Percentiles rank a stretch among this genome's conserved stretches.
Conservation (phyloP, 1,140 invertebrate species). For the Globodera ellingtonae region DNA sequence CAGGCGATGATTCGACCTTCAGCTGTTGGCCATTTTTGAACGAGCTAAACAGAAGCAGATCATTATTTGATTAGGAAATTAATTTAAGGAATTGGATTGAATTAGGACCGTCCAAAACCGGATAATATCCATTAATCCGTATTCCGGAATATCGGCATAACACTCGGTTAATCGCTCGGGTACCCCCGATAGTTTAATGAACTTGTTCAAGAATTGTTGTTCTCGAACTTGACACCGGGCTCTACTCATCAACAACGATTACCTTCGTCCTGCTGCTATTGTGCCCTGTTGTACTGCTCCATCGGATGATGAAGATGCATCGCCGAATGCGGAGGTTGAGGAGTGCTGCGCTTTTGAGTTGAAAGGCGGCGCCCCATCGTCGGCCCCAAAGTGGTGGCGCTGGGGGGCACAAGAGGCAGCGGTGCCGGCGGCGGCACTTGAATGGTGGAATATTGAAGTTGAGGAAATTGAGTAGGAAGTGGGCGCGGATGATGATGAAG, state of each 20-base stretch:
- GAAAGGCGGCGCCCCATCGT: background rate
- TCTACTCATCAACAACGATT: too few relatives aligned
- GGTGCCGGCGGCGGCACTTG: slow-evolving; percentile 8
- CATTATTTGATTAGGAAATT: too few relatives aligned
- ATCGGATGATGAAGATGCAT: background rate
- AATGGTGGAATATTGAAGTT: slow-evolving; percentile 3
- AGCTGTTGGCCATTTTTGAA: background rate
- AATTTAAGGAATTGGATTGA: too few relatives aligned
- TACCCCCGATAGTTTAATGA: too few relatives aligned
- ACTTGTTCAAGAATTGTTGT: too few relatives aligned
- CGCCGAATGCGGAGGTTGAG: background rate
- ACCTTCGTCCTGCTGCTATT: too few relatives aligned
- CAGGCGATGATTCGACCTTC: background rate
- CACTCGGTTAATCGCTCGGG: too few relatives aligned
- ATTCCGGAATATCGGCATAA: too few relatives aligned
- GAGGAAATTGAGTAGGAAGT: background rate
- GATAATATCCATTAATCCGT: too few relatives aligned
- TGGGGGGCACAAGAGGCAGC: background rate
- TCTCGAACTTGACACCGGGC: too few relatives aligned
- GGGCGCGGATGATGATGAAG: background rate
- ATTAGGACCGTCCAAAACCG: too few relatives aligned
- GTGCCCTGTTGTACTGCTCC: too few relatives aligned
- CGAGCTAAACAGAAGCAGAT: background rate
- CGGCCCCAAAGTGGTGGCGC: background rate
- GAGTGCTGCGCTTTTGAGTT: background rate